phyloP scores from a whole-genome alignment of 2,113 vertebrate genomes.

The Gallinago media region DNA sequence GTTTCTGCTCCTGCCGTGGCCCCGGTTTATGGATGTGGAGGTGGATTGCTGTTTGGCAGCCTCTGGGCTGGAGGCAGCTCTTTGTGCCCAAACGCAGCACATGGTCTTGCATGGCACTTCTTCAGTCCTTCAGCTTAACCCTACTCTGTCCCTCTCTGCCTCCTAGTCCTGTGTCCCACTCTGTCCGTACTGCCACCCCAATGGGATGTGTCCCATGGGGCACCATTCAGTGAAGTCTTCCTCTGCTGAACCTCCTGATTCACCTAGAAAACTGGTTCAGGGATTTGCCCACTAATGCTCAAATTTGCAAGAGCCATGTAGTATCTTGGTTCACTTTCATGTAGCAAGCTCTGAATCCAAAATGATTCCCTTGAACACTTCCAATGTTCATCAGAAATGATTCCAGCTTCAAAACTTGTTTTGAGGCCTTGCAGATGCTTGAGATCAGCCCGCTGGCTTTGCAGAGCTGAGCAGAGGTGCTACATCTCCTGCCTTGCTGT shows the following conservation, averaged over 20 bases:
- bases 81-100: background rate
- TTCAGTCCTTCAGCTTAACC: background rate
- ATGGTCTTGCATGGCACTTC: background rate
- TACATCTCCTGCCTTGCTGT: background rate
- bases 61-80: background rate
- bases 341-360: background rate
- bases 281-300: background rate
- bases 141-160: background rate
- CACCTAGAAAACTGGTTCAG: background rate
- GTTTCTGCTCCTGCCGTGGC: background rate
- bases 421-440: background rate
- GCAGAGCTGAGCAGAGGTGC: background rate
- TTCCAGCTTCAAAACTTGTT: background rate
- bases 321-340: background rate
- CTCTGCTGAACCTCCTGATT: background rate
- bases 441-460: background rate
- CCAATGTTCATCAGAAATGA: too few species aligned
- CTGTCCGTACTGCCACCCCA: background rate
- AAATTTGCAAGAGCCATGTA: background rate
- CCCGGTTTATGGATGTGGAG: background rate
- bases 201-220: accelerated
- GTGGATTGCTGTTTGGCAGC: background rate
- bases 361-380: background rate
- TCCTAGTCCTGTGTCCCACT: accelerated
- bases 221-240: background rate